These are phyloP conservation scores for Molossus alvarezi DNA, from an alignment of 2,797 vertebrate genomes.

Conservation along the genomic window DNA sequence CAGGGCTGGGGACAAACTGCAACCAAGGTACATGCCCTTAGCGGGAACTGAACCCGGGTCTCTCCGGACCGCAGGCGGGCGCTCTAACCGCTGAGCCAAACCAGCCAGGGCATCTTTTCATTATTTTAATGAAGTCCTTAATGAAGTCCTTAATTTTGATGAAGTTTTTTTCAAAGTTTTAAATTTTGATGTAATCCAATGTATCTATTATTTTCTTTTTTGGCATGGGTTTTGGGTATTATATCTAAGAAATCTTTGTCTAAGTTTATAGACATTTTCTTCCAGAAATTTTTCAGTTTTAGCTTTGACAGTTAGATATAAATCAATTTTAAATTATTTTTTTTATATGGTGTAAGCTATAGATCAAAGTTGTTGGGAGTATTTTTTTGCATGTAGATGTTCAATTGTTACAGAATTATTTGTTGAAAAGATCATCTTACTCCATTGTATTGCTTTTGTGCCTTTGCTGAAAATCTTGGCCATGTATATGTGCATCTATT, in stretches of 20 bases:
- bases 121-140: neutral
- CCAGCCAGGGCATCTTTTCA: neutral
- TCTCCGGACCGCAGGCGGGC: too few relatives aligned
- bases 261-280: constrained; percentile 4
- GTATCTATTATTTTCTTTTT: neutral
- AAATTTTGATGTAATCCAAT: constrained; percentile 17
- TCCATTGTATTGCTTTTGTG: neutral
- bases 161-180: neutral
- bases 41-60: too few relatives aligned
- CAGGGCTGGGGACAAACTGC: too few relatives aligned
- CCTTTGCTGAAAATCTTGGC: constrained; percentile 27
- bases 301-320: neutral
- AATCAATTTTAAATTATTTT: neutral
- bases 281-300: neutral
- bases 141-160: constrained; percentile 55
- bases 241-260: neutral
- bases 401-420: constrained; percentile 14
- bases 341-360: constrained; percentile 8
- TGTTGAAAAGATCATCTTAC: neutral
- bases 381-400: neutral
- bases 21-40: too few relatives aligned
- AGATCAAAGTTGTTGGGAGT: neutral
- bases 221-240: neutral
- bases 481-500: neutral
- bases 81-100: too few relatives aligned